These are phyloP conservation scores for Orthosia gracilis DNA, from an alignment of 2,888 invertebrate species.

Conservation along the genomic window DNA sequence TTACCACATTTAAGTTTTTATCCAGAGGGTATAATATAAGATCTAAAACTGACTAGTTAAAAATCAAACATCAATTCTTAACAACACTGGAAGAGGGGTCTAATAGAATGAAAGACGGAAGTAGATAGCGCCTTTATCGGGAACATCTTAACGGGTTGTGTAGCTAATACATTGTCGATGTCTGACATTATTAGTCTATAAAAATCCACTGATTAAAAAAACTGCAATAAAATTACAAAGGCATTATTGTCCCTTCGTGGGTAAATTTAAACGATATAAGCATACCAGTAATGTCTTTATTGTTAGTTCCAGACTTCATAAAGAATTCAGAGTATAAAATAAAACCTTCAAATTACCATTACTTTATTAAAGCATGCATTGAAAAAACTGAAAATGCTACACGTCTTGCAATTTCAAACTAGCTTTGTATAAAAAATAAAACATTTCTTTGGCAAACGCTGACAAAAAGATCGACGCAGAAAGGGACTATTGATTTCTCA, in stretches of 20 bases:
- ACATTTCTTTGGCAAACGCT: conserved; percentile 32
- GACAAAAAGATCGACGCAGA: conserved; percentile 40
- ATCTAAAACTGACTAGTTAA: not conserved
- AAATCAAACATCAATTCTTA: not conserved
- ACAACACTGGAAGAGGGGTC: not conserved
- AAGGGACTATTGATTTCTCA: conserved; percentile 60
- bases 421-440: conserved; percentile 7
- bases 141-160: conserved; percentile 68
- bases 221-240: conserved; percentile 43
- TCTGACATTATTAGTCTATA: conserved; percentile 72
- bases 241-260: not conserved
- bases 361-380: not conserved
- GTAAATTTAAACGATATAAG: not conserved
- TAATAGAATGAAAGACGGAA: conserved; percentile 37
- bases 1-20: not conserved
- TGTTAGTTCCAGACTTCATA: not conserved
- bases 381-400: not conserved
- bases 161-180: conserved; percentile 71
- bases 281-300: not conserved
- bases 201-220: conserved; percentile 62
- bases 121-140: conserved; percentile 14
- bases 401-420: conserved; percentile 12
- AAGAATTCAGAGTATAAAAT: not conserved
- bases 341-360: not conserved
- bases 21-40: not conserved